A percentile compares a stretch with the other conserved stretches of the same genome.
Evolutionary conservation across 2,113 vertebrate genomes (phyloP).

Genomic region (Damaliscus lunatus): DNA sequence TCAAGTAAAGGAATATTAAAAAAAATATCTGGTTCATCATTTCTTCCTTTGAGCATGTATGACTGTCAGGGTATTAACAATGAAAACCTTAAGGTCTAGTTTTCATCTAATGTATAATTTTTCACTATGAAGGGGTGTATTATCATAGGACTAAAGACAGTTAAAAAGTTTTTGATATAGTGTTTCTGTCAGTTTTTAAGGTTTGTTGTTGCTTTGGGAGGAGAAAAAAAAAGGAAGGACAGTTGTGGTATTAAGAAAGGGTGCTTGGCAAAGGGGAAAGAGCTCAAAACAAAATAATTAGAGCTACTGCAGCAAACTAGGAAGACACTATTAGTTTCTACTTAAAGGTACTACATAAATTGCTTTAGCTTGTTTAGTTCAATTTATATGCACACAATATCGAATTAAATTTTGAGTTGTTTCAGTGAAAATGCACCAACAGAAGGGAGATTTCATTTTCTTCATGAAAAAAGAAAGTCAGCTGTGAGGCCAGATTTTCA

Average conservation of each 20-base stretch:
- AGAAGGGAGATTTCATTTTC: constrained; percentile 30
- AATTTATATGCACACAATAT: neutral
- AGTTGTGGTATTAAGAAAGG: neutral
- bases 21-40: neutral
- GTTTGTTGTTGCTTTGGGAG: neutral
- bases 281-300: neutral
- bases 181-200: neutral
- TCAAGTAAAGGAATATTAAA: neutral
- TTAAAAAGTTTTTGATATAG: neutral
- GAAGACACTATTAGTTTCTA: neutral
- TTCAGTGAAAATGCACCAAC: neutral
- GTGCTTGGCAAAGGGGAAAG: neutral
- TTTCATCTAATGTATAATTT: neutral
- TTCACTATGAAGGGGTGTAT: neutral
- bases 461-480: constrained; percentile 18
- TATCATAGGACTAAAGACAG: neutral
- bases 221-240: neutral
- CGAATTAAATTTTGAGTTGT: neutral
- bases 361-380: neutral
- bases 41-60: neutral
- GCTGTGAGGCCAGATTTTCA: neutral
- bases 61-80: neutral
- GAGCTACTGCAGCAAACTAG: neutral
- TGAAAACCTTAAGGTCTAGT: neutral
- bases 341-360: neutral